Conservation (phyloP, 2,113 vertebrate species). For the Crotalus horridus region DNA sequence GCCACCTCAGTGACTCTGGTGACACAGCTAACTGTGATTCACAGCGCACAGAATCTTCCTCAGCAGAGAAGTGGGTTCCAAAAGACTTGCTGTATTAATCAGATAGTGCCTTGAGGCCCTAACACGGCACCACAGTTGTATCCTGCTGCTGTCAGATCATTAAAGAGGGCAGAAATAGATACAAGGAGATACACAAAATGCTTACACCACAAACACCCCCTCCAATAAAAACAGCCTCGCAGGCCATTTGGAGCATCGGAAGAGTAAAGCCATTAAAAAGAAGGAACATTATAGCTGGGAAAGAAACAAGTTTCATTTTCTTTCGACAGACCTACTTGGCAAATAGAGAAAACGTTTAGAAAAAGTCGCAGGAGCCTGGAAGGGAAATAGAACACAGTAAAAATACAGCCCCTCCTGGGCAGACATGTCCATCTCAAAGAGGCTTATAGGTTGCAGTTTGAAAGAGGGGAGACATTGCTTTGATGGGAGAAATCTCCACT, state of each 20-base stretch:
- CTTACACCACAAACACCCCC: background rate
- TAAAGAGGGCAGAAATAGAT: background rate
- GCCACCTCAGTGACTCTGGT: conserved; percentile 8
- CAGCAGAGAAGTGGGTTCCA: conserved; percentile 26
- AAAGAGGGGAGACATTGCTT: background rate
- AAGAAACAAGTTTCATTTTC: background rate
- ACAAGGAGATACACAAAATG: background rate
- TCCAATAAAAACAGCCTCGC: background rate
- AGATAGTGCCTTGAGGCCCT: background rate
- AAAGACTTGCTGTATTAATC: conserved; percentile 48
- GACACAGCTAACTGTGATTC: conserved; percentile 21
- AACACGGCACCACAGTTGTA: background rate
- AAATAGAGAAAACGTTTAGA: background rate
- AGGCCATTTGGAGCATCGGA: background rate
- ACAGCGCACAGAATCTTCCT: background rate
- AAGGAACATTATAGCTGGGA: background rate
- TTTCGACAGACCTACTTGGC: background rate
- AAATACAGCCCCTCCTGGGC: background rate
- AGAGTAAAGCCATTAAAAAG: background rate
- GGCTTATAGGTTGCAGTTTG: background rate
- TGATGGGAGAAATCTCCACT: no score
- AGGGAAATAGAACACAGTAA: background rate
- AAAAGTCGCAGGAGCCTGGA: background rate
- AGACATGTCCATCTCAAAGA: background rate
- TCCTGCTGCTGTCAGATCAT: background rate